Evolutionary conservation across 2,888 invertebrate species (phyloP).

Genomic region (Elmis aenea): DNA sequence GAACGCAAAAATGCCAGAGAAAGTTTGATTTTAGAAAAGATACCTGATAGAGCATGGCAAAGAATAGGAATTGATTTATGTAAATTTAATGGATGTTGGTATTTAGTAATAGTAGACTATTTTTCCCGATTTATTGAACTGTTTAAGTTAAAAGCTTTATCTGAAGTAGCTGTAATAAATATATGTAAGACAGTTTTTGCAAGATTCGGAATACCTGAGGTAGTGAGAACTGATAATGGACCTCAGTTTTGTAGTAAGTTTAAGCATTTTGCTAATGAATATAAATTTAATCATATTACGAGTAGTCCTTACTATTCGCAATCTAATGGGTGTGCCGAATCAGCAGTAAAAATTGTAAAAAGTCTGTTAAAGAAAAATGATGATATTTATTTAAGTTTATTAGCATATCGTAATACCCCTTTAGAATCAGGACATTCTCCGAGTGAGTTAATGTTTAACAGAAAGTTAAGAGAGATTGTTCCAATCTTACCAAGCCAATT

Average conservation of each 20-base stretch:
- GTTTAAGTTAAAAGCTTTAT: slow-evolving; percentile 10
- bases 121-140: slow-evolving; percentile 22
- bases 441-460: neutral
- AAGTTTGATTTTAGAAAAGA: slow-evolving; percentile 13
- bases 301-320: slow-evolving; percentile 2
- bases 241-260: slow-evolving; percentile 24
- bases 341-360: slow-evolving; percentile 2
- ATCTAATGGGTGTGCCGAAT: slow-evolving; percentile 1
- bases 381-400: slow-evolving; percentile 1
- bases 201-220: slow-evolving; percentile 25
- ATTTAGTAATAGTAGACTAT: slow-evolving; percentile 21
- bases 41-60: slow-evolving; percentile 15
- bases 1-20: slow-evolving; percentile 14
- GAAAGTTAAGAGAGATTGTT: neutral
- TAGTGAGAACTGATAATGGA: slow-evolving; percentile 26
- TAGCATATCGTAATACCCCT: slow-evolving; percentile 1
- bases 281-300: slow-evolving; percentile 6
- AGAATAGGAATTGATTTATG: slow-evolving; percentile 18
- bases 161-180: slow-evolving; percentile 13
- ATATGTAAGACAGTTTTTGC: slow-evolving; percentile 25
- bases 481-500: neutral
- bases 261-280: slow-evolving; percentile 14
- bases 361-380: slow-evolving; percentile 1
- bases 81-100: slow-evolving; percentile 7
- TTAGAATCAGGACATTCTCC: slow-evolving; percentile 1